phyloP scores from a whole-genome alignment of 92 coral and sea anemone genomes.

The Zoanthus sociatus region DNA sequence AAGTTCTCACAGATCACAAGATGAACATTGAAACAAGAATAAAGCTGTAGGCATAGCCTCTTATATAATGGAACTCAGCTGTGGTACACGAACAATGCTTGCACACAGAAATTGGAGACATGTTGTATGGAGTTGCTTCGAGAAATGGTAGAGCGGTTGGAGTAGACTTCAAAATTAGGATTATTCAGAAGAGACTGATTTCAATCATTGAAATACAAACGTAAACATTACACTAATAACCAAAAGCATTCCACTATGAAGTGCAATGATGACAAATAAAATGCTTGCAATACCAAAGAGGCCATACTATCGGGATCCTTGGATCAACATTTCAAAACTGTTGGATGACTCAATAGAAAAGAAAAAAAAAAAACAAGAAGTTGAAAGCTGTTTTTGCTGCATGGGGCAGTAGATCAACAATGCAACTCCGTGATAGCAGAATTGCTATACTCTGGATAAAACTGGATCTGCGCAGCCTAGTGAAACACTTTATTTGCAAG shows the following conservation, averaged over 20 bases:
- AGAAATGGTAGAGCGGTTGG: not conserved
- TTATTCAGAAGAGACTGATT: not conserved
- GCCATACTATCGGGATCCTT: too few relatives aligned
- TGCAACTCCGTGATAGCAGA: too few relatives aligned
- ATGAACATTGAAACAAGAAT: too few relatives aligned
- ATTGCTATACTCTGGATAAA: not conserved
- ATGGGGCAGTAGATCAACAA: too few relatives aligned
- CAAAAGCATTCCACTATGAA: not conserved
- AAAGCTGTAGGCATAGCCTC: not conserved
- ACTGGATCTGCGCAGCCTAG: too few relatives aligned
- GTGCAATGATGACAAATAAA: not conserved
- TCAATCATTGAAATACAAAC: not conserved
- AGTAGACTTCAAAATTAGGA: not conserved
- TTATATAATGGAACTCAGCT: not conserved
- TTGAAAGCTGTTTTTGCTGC: too few relatives aligned
- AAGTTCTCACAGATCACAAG: not conserved
- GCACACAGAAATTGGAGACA: not conserved
- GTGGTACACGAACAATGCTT: not conserved
- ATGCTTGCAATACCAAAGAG: too few relatives aligned
- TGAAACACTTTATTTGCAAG: too few relatives aligned
- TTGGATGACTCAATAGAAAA: too few relatives aligned
- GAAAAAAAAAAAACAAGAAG: too few relatives aligned
- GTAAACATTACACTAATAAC: not conserved
- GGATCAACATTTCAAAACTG: too few relatives aligned
- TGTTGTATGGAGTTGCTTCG: not conserved